Conservation (phyloP, 2,113 vertebrate genomes). For the Apeltes quadracus region DNA sequence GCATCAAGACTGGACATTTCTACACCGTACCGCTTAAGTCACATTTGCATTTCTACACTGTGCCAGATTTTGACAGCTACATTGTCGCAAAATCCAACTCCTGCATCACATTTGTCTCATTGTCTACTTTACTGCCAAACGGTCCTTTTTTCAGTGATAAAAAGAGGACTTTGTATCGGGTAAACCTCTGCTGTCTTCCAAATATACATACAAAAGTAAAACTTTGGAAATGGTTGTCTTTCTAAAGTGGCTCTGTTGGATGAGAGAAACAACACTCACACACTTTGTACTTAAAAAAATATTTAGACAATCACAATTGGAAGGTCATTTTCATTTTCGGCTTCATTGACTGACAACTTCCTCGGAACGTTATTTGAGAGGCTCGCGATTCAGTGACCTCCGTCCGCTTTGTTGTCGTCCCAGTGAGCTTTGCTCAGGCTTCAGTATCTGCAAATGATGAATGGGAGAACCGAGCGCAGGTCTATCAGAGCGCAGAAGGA, state of each 20-base stretch:
- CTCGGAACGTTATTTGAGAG: slow-evolving; percentile 10
- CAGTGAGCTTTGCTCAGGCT: background rate
- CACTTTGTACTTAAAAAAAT: slow-evolving; percentile 11
- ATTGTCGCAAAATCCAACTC: slow-evolving; percentile 16
- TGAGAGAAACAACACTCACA: background rate
- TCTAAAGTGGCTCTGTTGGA: background rate
- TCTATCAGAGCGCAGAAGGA: slow-evolving; percentile 8
- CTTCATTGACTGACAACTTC: background rate
- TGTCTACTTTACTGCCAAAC: slow-evolving; percentile 3
- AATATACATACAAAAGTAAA: background rate
- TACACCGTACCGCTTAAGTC: background rate
- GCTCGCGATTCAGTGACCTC: background rate
- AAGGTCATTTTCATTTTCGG: background rate
- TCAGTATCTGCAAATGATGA: slow-evolving; percentile 5
- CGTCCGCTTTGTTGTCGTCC: background rate
- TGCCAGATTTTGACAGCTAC: slow-evolving; percentile 22
- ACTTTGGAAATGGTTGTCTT: background rate
- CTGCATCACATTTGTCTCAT: slow-evolving; percentile 2
- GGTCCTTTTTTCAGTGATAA: slow-evolving; percentile 1
- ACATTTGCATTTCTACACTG: background rate
- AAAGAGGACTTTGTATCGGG: background rate
- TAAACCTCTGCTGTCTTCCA: slow-evolving; percentile 1
- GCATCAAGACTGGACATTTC: slow-evolving; percentile 32
- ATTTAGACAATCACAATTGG: background rate
- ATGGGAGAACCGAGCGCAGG: slow-evolving; percentile 6